A percentile compares a stretch with the other conserved stretches of the same genome.
phyloP scores from a whole-genome alignment of 2,113 vertebrate genomes.

The Perca flavescens region DNA sequence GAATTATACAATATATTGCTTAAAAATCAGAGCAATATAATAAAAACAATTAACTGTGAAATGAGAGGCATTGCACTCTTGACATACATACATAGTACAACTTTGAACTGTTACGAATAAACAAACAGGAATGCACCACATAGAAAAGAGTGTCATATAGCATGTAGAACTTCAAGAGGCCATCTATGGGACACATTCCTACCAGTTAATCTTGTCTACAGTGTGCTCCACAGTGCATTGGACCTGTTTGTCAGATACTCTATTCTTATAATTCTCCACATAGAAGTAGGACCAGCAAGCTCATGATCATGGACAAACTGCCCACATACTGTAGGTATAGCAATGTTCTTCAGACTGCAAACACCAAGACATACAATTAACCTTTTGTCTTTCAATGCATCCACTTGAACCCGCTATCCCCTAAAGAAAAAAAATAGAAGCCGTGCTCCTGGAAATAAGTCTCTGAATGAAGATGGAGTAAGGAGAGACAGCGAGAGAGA shows the following conservation, averaged over 20 bases:
- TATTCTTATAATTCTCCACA: constrained; percentile 13
- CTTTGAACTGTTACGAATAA: constrained; percentile 10
- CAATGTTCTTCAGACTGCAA: constrained; percentile 29
- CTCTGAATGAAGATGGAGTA: constrained; percentile 68
- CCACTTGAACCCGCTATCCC: constrained; percentile 26
- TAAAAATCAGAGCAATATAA: constrained; percentile 13
- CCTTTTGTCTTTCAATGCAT: constrained; percentile 19
- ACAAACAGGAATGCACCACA: not conserved
- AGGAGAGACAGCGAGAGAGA: constrained; percentile 75
- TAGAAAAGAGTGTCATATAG: not conserved
- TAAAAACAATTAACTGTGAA: not conserved
- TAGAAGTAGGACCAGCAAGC: constrained; percentile 10
- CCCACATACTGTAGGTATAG: constrained; percentile 1
- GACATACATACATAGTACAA: constrained; percentile 17
- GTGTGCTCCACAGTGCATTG: not conserved
- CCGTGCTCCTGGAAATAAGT: constrained; percentile 70
- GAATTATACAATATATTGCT: not conserved
- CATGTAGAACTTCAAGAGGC: constrained; percentile 6
- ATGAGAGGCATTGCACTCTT: constrained; percentile 22
- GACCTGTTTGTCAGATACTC: constrained; percentile 9
- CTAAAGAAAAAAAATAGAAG: constrained; percentile 52
- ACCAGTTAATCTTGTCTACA: constrained; percentile 1
- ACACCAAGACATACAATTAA: constrained; percentile 52
- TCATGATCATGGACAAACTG: constrained; percentile 15
- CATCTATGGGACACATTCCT: constrained; percentile 5